Conservation (phyloP, 2,113 vertebrate species). For the Sturnus vulgaris region DNA sequence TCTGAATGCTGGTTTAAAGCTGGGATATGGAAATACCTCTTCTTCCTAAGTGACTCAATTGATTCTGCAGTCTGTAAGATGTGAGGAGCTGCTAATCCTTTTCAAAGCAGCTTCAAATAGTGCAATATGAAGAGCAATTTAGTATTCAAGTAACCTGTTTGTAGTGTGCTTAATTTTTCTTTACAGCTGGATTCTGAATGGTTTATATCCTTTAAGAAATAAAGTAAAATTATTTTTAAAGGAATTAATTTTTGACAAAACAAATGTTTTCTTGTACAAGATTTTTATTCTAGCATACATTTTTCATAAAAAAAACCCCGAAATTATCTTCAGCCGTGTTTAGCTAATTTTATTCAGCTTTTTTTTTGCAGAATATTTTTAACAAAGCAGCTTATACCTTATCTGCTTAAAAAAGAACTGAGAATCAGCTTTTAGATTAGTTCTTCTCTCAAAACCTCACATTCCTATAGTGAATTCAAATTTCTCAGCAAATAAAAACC, state of each 20-base stretch:
- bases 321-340: neutral
- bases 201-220: neutral
- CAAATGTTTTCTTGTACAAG: neutral
- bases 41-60: slow-evolving; percentile 35
- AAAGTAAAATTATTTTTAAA: neutral
- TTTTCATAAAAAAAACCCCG: neutral
- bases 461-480: neutral
- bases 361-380: neutral
- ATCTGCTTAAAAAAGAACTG: neutral
- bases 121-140: neutral
- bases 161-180: neutral
- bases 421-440: neutral
- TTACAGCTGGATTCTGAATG: neutral
- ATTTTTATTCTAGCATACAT: neutral
- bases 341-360: neutral
- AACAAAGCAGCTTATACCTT: neutral
- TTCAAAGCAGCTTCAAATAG: neutral
- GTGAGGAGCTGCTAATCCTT: slow-evolving; percentile 8
- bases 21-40: slow-evolving; percentile 25
- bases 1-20: slow-evolving; percentile 29
- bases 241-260: neutral
- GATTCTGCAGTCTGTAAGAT: slow-evolving; percentile 22
- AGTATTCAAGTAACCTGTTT: neutral
- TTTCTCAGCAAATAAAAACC: neutral
- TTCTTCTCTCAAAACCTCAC: neutral